phyloP scores from a whole-genome alignment of 2,113 vertebrate genomes.

The Antigone vipio region DNA sequence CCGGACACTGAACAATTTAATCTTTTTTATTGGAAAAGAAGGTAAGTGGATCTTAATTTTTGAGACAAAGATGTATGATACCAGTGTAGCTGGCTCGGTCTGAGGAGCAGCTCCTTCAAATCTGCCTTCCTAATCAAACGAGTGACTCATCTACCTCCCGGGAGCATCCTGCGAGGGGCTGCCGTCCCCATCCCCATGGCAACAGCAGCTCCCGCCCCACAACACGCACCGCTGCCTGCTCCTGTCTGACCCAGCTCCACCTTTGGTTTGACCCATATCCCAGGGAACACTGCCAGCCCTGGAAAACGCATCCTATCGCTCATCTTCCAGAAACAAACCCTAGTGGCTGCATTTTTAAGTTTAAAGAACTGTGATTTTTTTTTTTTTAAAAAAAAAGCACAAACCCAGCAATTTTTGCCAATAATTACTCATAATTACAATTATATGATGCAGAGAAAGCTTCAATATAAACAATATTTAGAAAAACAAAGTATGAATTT shows the following conservation, averaged over 20 bases:
- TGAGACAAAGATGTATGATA: neutral
- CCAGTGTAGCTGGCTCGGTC: neutral
- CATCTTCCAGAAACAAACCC: neutral
- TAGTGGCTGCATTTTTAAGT: neutral
- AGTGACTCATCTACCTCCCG: slow-evolving; percentile 51
- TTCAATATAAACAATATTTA: neutral
- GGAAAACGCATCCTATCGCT: fast-evolving
- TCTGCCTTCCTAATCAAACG: slow-evolving; percentile 20
- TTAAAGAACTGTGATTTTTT: neutral
- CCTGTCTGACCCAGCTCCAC: neutral
- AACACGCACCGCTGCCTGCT: neutral
- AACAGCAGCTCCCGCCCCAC: slow-evolving; percentile 6
- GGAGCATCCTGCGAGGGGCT: neutral
- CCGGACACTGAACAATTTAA: neutral
- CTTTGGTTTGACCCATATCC: neutral
- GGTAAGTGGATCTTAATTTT: neutral
- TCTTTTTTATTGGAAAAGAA: neutral
- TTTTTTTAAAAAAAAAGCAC: neutral
- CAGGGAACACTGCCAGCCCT: neutral
- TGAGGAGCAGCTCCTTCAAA: slow-evolving; percentile 5
- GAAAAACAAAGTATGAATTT: neutral
- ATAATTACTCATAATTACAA: neutral
- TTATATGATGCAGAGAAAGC: neutral
- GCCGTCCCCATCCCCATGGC: slow-evolving; percentile 60
- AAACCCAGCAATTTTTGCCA: neutral